Percentiles rank a stretch among this genome's conserved stretches.
Conservation (phyloP, 2,113 vertebrate genomes). For the Mus pahari region DNA sequence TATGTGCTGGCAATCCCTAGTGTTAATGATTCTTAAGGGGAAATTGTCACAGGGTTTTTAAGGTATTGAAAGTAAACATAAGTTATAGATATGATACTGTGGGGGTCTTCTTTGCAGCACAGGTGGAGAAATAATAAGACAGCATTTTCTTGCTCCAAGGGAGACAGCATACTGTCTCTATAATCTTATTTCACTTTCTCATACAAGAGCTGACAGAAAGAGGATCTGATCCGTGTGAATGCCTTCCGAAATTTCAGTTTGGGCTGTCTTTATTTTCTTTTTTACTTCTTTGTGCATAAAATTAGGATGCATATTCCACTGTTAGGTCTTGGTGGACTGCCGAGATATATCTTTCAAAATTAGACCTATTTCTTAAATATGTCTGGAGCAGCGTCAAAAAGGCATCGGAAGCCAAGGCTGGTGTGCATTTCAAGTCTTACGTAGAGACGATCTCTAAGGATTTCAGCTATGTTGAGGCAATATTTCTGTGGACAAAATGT, state of each 20-base stretch:
- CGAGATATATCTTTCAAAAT: conserved; percentile 72
- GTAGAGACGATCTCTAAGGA: conserved; percentile 67
- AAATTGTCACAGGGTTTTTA: not conserved
- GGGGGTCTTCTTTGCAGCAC: not conserved
- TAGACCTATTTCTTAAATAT: conserved; percentile 77
- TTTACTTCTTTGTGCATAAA: conserved; percentile 74
- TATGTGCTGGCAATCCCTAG: not conserved
- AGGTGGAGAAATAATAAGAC: not conserved
- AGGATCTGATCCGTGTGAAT: conserved; percentile 12
- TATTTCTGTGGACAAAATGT: conserved; percentile 79
- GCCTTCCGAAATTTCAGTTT: conserved; percentile 65
- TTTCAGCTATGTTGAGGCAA: conserved; percentile 75
- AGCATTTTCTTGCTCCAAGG: not conserved
- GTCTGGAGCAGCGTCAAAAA: conserved; percentile 67
- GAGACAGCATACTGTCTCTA: not conserved
- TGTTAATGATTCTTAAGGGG: conserved; percentile 12
- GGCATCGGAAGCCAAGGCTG: conserved; percentile 59
- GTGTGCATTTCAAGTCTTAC: conserved; percentile 66
- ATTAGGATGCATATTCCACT: conserved; percentile 72
- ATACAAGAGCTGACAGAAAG: conserved; percentile 32
- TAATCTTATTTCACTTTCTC: not conserved
- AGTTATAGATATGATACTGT: not conserved
- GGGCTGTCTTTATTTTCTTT: conserved; percentile 31
- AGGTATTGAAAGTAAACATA: conserved; percentile 23
- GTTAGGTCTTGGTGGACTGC: conserved; percentile 70